Conservation (phyloP, 23 tunicate species). For the Styela plicata region DNA sequence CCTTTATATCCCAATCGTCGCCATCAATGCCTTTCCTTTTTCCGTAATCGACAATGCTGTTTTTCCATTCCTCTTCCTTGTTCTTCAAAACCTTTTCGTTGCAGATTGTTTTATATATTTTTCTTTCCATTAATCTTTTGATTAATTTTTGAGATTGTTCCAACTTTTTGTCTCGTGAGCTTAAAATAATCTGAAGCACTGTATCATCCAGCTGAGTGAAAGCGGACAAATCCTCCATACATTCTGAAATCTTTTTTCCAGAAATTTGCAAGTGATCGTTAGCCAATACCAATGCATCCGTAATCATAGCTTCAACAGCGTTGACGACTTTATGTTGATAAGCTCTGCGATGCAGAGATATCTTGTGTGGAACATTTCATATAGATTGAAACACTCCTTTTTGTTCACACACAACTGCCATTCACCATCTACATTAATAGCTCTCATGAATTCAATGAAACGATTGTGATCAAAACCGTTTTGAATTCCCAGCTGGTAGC, state of each 20-base stretch:
- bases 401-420: constrained; percentile 64
- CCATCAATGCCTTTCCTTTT: background rate
- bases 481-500: constrained; percentile 71
- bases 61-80: background rate
- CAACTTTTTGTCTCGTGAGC: background rate
- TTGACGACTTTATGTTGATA: constrained; percentile 63
- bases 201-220: constrained; percentile 45
- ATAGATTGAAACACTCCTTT: constrained; percentile 64
- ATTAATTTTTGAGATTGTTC: constrained; percentile 30
- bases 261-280: constrained; percentile 19
- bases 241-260: constrained; percentile 30
- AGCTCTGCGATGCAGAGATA: constrained; percentile 54
- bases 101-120: constrained; percentile 51
- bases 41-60: background rate
- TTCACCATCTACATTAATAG: constrained; percentile 30
- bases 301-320: constrained; percentile 58
- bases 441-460: constrained; percentile 47
- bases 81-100: background rate
- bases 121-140: constrained; percentile 32
- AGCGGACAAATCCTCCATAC: constrained; percentile 40
- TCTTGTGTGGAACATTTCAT: constrained; percentile 73
- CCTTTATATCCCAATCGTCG: background rate
- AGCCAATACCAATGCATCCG: constrained; percentile 74
- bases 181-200: constrained; percentile 46
- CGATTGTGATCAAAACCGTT: constrained; percentile 79